Conservation (phyloP, 2,888 invertebrate species). For the Salticus scenicus region DNA sequence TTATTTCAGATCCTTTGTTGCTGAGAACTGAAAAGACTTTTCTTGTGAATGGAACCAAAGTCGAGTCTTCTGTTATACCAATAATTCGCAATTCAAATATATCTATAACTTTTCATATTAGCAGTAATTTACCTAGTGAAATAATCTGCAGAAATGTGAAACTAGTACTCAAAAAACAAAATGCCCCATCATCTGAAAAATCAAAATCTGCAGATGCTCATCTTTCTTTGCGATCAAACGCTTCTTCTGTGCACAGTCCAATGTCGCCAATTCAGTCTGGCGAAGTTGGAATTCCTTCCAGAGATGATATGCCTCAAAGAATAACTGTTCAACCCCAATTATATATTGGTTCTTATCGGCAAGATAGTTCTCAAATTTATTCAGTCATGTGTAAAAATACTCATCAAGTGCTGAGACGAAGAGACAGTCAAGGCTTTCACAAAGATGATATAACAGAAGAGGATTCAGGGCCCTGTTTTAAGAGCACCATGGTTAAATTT, state of each 20-base stretch:
- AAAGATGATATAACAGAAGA: conserved; percentile 82
- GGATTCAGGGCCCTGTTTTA: conserved; percentile 81
- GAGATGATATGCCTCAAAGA: conserved; percentile 61
- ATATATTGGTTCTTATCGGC: conserved; percentile 36
- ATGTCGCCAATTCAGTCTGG: conserved; percentile 61
- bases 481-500: conserved; percentile 75
- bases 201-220: conserved; percentile 28
- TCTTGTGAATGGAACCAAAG: conserved; percentile 47
- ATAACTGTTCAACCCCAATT: conserved; percentile 49
- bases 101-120: conserved; percentile 46
- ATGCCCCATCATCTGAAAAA: conserved; percentile 23
- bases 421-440: conserved; percentile 79
- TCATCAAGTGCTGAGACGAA: conserved; percentile 76
- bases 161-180: conserved; percentile 52
- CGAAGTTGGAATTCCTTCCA: conserved; percentile 55
- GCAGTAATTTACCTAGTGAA: conserved; percentile 61
- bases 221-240: background rate
- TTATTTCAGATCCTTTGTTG: conserved; percentile 42
- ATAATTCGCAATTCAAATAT: conserved; percentile 60
- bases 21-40: conserved; percentile 67
- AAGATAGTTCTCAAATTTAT: conserved; percentile 50
- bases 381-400: conserved; percentile 80
- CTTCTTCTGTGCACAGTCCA: conserved; percentile 50
- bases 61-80: conserved; percentile 47
- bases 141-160: conserved; percentile 48